A percentile compares a stretch with the other conserved stretches of the same genome.
These are phyloP conservation scores for Dolichomitus sp. DNA, from an alignment of 2,888 invertebrate species.

Conservation along the genomic window DNA sequence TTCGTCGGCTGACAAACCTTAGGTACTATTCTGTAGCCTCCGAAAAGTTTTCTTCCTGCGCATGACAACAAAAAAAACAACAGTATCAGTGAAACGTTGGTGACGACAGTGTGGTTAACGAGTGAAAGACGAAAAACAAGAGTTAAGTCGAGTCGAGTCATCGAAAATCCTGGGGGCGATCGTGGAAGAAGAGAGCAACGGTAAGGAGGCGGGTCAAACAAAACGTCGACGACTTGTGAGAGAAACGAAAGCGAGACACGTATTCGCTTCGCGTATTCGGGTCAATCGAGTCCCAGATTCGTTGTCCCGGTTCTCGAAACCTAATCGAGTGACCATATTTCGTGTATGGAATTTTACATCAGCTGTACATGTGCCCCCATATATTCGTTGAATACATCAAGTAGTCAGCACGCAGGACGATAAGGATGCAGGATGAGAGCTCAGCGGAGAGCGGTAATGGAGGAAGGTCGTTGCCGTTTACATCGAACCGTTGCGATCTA, in stretches of 20 bases:
- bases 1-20: conserved; percentile 92
- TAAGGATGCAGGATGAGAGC: not conserved
- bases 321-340: conserved; percentile 38
- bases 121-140: not conserved
- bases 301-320: conserved; percentile 32
- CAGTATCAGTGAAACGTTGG: not conserved
- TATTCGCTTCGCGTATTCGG: conserved; percentile 67
- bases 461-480: conserved; percentile 50
- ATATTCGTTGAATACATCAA: not conserved
- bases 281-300: conserved; percentile 64
- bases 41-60: conserved; percentile 90
- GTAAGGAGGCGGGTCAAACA: not conserved
- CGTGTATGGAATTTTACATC: conserved; percentile 18
- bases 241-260: conserved; percentile 66
- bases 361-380: not conserved
- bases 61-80: conserved; percentile 32
- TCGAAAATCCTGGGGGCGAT: not conserved
- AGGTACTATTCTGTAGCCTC: conserved; percentile 95
- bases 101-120: not conserved
- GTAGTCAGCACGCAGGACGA: not conserved
- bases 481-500: conserved; percentile 24
- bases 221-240: conserved; percentile 5
- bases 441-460: not conserved
- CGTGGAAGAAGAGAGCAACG: conserved; percentile 14
- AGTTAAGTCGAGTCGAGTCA: conserved; percentile 13